These are phyloP conservation scores for Atta colombica DNA, from an alignment of 1,140 invertebrate genomes.

Conservation along the genomic window DNA sequence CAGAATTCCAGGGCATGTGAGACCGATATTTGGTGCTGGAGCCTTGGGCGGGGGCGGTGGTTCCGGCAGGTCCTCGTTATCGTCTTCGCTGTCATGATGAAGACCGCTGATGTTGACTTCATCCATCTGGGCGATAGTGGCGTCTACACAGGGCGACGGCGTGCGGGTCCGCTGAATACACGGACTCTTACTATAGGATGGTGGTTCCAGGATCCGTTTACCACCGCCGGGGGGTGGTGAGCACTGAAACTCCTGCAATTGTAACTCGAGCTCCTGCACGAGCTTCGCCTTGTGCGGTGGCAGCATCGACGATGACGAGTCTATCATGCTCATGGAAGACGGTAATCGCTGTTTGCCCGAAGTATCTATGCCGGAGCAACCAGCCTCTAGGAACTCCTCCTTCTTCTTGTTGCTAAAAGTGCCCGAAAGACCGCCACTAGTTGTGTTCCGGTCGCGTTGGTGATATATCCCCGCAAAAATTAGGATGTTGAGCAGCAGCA, in stretches of 20 bases:
- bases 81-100: constrained; percentile 86
- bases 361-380: constrained; percentile 89
- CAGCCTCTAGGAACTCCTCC: constrained; percentile 91
- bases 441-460: constrained; percentile 90
- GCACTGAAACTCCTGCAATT: constrained; percentile 89
- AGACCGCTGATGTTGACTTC: constrained; percentile 85
- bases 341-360: constrained; percentile 88
- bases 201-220: constrained; percentile 85
- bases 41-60: constrained; percentile 90
- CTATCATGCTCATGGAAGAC: constrained; percentile 81
- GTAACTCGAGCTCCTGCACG: constrained; percentile 90
- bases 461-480: constrained; percentile 98
- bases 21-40: constrained; percentile 83
- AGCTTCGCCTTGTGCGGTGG: constrained; percentile 88
- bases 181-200: constrained; percentile 87
- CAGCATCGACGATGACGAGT: constrained; percentile 86
- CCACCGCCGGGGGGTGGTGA: constrained; percentile 88
- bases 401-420: constrained; percentile 89
- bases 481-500: constrained; percentile 95
- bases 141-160: constrained; percentile 86
- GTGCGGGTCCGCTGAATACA: constrained; percentile 82
- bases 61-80: constrained; percentile 87
- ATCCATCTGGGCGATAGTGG: constrained; percentile 86
- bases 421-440: constrained; percentile 79
- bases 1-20: constrained; percentile 88